Percentiles rank a stretch among this genome's conserved stretches.
Conservation (phyloP, 1,140 invertebrate species). For the Calosoma granatense region DNA sequence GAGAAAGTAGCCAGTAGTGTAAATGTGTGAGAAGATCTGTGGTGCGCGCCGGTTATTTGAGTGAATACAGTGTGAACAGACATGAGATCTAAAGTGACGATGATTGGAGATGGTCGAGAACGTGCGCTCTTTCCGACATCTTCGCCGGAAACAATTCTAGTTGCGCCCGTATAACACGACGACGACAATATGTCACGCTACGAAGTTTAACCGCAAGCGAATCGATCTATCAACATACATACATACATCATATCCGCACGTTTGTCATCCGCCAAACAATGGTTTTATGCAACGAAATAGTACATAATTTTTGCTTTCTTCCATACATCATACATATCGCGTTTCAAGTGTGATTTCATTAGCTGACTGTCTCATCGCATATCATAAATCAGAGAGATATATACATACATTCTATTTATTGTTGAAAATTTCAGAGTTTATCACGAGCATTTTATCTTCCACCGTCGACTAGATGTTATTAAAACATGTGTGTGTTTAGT, state of each 20-base stretch:
- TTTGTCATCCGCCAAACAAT: conserved; percentile 6
- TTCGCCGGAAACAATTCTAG: conserved; percentile 8
- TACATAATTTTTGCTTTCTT: neutral
- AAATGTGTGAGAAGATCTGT: no score
- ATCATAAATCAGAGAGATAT: neutral
- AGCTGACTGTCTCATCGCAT: neutral
- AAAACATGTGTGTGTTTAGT: neutral
- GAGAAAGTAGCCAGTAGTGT: no score
- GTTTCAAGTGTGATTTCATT: conserved; percentile 1
- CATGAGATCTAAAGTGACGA: conserved; percentile 15
- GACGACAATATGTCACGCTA: conserved; percentile 17
- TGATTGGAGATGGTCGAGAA: conserved; percentile 25
- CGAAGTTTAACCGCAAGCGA: neutral
- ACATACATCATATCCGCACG: neutral
- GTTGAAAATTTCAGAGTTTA: conserved; percentile 1
- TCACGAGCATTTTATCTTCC: neutral
- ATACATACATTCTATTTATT: neutral
- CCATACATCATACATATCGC: neutral
- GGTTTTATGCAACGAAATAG: conserved; percentile 17
- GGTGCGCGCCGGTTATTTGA: no score
- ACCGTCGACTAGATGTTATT: neutral
- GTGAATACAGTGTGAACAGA: neutral
- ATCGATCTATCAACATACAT: no score
- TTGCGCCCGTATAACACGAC: conserved; percentile 5
- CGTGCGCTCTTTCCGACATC: conserved; percentile 24